Percentiles rank a stretch among this genome's conserved stretches.
Conservation (phyloP, 2,797 vertebrate genomes). For the Gallirallus australis region DNA sequence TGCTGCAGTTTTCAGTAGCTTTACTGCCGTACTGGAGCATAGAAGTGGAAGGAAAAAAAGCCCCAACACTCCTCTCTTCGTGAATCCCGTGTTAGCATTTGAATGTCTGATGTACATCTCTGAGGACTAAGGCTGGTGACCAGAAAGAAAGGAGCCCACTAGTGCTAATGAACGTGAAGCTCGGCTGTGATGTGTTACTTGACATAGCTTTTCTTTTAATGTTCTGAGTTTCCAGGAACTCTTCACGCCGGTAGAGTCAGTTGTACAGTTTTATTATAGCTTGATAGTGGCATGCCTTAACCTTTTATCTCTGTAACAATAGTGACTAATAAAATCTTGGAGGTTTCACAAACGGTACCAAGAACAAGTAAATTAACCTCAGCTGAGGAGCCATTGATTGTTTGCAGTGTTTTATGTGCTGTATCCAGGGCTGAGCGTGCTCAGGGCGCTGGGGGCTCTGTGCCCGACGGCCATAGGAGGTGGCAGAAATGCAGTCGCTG, state of each 20-base stretch:
- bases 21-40: background rate
- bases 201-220: background rate
- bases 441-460: background rate
- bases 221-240: background rate
- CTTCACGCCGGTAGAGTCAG: background rate
- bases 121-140: background rate
- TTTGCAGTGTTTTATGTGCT: background rate
- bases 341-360: slow-evolving; percentile 54
- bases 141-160: background rate
- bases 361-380: slow-evolving; percentile 17
- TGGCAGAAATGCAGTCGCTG: slow-evolving; percentile 1
- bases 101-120: background rate
- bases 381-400: background rate
- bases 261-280: background rate
- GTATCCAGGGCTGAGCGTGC: background rate
- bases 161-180: background rate
- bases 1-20: slow-evolving; percentile 21
- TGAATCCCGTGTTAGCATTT: background rate
- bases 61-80: background rate
- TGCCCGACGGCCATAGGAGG: background rate
- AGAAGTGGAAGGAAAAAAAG: background rate
- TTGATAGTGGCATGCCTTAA: slow-evolving; percentile 8
- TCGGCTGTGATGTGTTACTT: background rate
- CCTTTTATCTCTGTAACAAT: slow-evolving; percentile 60
- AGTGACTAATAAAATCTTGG: slow-evolving; percentile 42